Conservation (phyloP, 1,140 invertebrate genomes). For the Leptinotarsa texana region DNA sequence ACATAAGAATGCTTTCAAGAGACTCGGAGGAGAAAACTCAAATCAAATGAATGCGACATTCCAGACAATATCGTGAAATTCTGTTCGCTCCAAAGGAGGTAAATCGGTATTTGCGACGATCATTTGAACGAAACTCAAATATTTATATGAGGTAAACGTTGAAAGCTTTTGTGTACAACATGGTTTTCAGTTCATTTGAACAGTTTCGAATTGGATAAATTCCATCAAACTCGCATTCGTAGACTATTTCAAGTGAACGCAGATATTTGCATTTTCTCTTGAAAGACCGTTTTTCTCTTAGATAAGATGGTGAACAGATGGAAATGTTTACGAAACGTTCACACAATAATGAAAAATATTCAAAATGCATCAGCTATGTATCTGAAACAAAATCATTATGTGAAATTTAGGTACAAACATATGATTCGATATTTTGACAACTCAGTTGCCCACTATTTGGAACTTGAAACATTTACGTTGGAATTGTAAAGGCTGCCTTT, state of each 20-base stretch:
- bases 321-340: no score
- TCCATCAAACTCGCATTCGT: not conserved
- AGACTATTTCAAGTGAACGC: not conserved
- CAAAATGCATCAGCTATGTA: no score
- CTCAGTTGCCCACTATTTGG: no score
- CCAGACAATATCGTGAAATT: not conserved
- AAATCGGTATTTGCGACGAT: not conserved
- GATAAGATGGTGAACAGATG: no score
- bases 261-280: not conserved
- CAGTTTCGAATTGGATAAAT: not conserved
- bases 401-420: no score
- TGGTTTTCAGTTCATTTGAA: not conserved
- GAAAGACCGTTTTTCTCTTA: no score
- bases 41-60: not conserved
- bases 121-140: not conserved
- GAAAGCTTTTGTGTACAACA: constrained; percentile 3
- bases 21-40: not conserved
- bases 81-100: not conserved
- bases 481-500: no score
- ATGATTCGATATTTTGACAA: no score
- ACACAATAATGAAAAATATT: no score
- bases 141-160: constrained; percentile 2
- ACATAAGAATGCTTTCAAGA: not conserved
- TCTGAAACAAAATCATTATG: no score
- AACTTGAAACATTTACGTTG: no score